These are phyloP conservation scores for Linnaemya vulpina DNA, from an alignment of 2,888 invertebrate genomes.

Conservation along the genomic window DNA sequence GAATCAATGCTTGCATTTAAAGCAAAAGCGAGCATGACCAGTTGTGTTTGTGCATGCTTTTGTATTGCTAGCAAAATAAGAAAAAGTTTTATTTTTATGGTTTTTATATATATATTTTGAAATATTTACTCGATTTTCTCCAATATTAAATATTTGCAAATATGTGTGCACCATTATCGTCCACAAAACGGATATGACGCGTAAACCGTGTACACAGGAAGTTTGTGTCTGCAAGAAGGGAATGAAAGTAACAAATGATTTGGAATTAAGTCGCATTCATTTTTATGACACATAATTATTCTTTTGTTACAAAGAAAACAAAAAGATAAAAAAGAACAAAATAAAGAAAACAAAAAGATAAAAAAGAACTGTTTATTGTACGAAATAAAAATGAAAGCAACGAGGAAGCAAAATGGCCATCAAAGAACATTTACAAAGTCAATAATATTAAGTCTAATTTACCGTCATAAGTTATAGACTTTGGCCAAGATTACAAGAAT, in stretches of 20 bases:
- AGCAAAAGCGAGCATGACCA: neutral
- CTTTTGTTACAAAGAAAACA: conserved; percentile 1
- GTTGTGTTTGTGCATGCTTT: neutral
- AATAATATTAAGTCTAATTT: neutral
- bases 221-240: conserved; percentile 85
- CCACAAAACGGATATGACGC: conserved; percentile 91
- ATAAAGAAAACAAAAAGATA: neutral
- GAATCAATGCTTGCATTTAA: neutral
- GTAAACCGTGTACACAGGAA: conserved; percentile 90
- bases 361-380: neutral
- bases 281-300: neutral
- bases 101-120: conserved; percentile 2
- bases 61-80: neutral
- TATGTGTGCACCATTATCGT: conserved; percentile 94
- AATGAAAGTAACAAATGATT: conserved; percentile 34
- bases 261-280: conserved; percentile 23
- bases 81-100: conserved; percentile 8
- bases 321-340: neutral
- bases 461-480: neutral
- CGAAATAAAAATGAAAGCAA: neutral
- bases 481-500: neutral
- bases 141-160: conserved; percentile 90
- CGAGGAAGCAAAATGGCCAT: neutral
- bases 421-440: neutral
- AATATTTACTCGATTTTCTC: conserved; percentile 85